phyloP scores from a whole-genome alignment of 2,113 vertebrate genomes.

The Pipra filicauda region DNA sequence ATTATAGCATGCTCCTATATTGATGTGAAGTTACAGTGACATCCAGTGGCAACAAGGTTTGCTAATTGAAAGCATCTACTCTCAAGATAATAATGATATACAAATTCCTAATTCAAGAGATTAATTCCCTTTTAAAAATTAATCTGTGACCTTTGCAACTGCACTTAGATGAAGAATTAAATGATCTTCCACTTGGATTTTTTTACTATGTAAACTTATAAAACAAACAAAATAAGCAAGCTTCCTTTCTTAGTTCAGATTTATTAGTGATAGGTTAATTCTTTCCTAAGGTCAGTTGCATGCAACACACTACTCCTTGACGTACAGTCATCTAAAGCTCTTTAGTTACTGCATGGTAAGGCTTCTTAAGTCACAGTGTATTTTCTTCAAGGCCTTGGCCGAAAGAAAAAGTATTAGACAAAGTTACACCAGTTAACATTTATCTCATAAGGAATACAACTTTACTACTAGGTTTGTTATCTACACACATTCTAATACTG shows the following conservation, averaged over 20 bases:
- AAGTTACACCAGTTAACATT: constrained; percentile 73
- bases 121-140: not conserved
- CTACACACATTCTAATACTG: constrained; percentile 86
- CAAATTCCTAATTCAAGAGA: not conserved
- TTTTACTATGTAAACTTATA: constrained; percentile 23
- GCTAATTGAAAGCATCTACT: not conserved
- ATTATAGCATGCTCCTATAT: not conserved
- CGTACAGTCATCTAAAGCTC: constrained; percentile 79
- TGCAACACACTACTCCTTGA: constrained; percentile 86
- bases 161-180: constrained; percentile 69
- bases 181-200: not conserved
- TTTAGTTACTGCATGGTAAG: constrained; percentile 79
- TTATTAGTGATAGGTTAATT: constrained; percentile 77
- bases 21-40: constrained; percentile 53
- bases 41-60: constrained; percentile 55
- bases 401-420: constrained; percentile 66
- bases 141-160: constrained; percentile 49
- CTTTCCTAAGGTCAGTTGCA: constrained; percentile 87
- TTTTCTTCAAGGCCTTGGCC: constrained; percentile 77
- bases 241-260: constrained; percentile 68
- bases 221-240: constrained; percentile 41
- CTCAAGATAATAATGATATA: not conserved
- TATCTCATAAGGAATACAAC: constrained; percentile 75
- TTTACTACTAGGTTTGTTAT: constrained; percentile 73
- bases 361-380: constrained; percentile 92